Conservation (phyloP, 2,888 invertebrate genomes). For the Orchesellides sinensis region DNA sequence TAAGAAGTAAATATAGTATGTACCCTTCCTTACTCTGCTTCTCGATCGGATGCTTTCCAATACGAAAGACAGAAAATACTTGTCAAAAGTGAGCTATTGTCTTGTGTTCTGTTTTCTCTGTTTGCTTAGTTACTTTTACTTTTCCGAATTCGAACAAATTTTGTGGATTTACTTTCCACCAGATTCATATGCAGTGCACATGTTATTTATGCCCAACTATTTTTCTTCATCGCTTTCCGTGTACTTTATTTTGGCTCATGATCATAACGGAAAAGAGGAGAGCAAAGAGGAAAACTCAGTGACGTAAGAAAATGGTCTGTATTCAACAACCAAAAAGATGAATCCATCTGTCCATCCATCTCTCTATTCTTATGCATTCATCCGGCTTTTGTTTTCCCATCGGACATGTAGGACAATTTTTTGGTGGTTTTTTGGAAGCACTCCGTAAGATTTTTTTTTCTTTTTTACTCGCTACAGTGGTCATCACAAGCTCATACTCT, state of each 20-base stretch:
- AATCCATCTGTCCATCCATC: slow-evolving; percentile 58
- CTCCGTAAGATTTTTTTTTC: slow-evolving; percentile 13
- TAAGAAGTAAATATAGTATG: not conserved
- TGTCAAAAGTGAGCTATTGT: slow-evolving; percentile 21
- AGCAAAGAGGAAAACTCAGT: slow-evolving; percentile 5
- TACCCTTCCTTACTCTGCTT: not conserved
- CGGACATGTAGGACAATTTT: slow-evolving; percentile 43
- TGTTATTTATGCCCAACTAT: slow-evolving; percentile 52
- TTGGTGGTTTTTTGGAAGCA: slow-evolving; percentile 16
- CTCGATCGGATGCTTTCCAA: no score
- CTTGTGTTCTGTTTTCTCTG: not conserved
- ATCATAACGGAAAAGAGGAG: slow-evolving; percentile 44
- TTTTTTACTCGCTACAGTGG: slow-evolving; percentile 57
- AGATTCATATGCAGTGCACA: slow-evolving; percentile 39
- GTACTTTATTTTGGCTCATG: slow-evolving; percentile 56
- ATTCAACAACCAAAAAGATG: slow-evolving; percentile 35
- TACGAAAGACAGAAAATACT: no score
- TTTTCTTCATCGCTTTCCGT: slow-evolving; percentile 42
- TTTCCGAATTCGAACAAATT: not conserved
- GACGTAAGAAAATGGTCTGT: slow-evolving; percentile 31
- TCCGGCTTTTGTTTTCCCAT: slow-evolving; percentile 62
- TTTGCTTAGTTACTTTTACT: not conserved
- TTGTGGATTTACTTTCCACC: slow-evolving; percentile 36
- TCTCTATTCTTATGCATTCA: slow-evolving; percentile 31
- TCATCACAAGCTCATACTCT: slow-evolving; percentile 46